Conservation (phyloP, 2,888 invertebrate species). For the Hypercompe scribonia region DNA sequence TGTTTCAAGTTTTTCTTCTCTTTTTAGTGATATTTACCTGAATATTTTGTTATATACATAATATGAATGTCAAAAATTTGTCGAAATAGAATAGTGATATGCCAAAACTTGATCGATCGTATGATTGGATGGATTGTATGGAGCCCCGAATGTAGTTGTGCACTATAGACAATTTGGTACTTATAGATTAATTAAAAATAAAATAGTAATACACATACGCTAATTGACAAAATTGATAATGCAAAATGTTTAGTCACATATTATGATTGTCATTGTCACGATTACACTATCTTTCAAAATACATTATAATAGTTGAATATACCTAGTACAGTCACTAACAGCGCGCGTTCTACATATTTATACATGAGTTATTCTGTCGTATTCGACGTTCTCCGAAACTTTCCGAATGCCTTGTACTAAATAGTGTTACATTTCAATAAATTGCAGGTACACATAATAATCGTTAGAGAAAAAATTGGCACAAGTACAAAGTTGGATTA, state of each 20-base stretch:
- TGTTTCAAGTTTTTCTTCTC: no score
- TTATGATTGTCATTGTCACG: background rate
- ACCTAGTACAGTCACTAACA: background rate
- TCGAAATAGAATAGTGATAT: background rate
- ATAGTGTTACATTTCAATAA: background rate
- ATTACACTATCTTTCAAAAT: background rate
- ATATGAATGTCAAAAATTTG: no score
- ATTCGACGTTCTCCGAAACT: conserved; percentile 20
- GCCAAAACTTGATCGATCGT: background rate
- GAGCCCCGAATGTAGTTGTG: no score
- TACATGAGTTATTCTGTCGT: background rate
- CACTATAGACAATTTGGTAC: no score
- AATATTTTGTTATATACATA: no score
- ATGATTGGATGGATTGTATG: background rate
- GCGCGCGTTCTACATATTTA: background rate
- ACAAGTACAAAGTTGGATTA: conserved; percentile 50
- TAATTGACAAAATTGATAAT: background rate
- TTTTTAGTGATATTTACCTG: no score
- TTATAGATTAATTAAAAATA: no score
- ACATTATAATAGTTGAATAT: background rate
- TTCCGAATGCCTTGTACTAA: conserved; percentile 17
- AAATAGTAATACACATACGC: no score
- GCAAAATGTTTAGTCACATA: background rate
- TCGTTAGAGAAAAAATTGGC: conserved; percentile 52
- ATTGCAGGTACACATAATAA: conserved; percentile 27